Base-by-base conservation (phyloP, 2,113 vertebrate genomes). In the Electrona antarctica region DNA sequence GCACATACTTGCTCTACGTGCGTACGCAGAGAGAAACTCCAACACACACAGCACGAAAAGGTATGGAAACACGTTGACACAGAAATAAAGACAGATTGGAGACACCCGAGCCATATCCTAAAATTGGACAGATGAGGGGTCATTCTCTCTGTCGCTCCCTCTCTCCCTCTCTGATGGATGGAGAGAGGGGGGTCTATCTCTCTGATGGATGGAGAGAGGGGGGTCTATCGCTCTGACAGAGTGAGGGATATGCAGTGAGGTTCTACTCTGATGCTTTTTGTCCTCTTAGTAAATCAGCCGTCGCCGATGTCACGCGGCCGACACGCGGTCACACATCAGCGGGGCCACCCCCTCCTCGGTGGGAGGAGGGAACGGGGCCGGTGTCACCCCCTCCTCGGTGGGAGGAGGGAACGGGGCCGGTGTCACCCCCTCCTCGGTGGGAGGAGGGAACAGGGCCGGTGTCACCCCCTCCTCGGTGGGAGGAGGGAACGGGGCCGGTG, bases 201-300 rank as follows among this genome's bases (percentile, higher is more conserved):
- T 92, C 92, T 96, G 94, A 93, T 95, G 95, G 93, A 96, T 95
- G 95, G 95, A 95, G 93, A 79, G 95, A 94, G 94, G 94, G 93
- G 95, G 95, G 95, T 95, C 96, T 96, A 96, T 95, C 94, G 93
- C 91, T 94, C 93, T 98, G 97, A 98, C 97, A 98, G 96, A 92
- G 95, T 98, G 96, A 98, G 94, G 94, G 95, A 97, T 98, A 93
- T 91, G 95, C 93, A 94, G 92, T 94, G 92, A 96, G 93, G 95
- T 96, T 97, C 95, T 97, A 96, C 97, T 97, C 96, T 97, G 96
- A 97, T 96, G 96, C 96, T 95, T 94, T 21, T 94, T 95, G 96
- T 97, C 96, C 96, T 96, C 95, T 96, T 96, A 97, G 96, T 97
- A 96, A 98, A 95, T 96, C 91, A 95, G 94, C 95, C 95, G 95